phyloP scores from a whole-genome alignment of 2,113 vertebrate genomes.

The Pardalotus punctatus region DNA sequence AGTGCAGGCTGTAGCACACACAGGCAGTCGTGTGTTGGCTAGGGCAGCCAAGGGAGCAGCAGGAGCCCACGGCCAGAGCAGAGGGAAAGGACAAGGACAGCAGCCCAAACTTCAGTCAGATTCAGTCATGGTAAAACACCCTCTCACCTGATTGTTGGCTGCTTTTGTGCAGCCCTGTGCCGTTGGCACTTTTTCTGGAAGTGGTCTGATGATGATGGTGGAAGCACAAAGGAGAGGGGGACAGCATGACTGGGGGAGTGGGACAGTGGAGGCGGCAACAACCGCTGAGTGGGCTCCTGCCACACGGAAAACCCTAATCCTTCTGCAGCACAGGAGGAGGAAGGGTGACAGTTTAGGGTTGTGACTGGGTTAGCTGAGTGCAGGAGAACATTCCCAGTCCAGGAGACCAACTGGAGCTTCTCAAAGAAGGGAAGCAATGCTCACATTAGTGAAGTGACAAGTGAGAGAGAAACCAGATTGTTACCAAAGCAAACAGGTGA shows the following conservation, averaged over 20 bases:
- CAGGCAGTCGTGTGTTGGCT: neutral
- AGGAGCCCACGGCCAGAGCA: neutral
- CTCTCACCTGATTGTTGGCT: neutral
- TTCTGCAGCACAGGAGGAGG: neutral
- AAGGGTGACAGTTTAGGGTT: neutral
- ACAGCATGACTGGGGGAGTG: neutral
- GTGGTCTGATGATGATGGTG: neutral
- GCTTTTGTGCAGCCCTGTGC: neutral
- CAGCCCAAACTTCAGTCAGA: neutral
- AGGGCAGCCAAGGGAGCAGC: neutral
- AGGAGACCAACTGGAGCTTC: neutral
- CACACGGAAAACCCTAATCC: neutral
- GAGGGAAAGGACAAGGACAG: neutral
- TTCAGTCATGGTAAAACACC: neutral
- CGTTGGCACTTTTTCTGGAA: neutral
- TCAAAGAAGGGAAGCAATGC: neutral
- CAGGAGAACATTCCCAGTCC: neutral
- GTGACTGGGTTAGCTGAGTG: neutral
- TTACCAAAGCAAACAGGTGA: neutral
- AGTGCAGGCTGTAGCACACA: neutral
- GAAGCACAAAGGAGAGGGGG: neutral
- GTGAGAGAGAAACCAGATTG: neutral
- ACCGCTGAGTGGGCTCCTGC: neutral
- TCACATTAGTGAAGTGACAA: neutral
- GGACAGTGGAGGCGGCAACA: neutral